Base-by-base conservation (phyloP, 1,140 invertebrate genomes). In the Protaetia brevitarsis region DNA sequence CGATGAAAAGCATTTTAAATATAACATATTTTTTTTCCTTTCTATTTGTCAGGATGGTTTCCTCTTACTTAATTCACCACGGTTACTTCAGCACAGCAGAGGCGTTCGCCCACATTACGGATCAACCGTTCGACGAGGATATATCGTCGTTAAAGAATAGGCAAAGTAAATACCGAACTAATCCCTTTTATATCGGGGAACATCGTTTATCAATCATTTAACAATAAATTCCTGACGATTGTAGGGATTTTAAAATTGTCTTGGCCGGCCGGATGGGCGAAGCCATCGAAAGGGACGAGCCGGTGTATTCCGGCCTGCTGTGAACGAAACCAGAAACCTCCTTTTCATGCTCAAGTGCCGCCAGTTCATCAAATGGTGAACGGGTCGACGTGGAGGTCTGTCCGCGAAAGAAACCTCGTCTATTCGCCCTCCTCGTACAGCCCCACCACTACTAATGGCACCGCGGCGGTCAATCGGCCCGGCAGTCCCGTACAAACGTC, bases 31-130 rank as follows among this genome's bases (percentile, higher is more conserved):
- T 37, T 37, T 3, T 1, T 5, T 37, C 1, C 10, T 6, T 3
- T 16, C 23, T 23, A 5, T 56, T 56, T 56, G 3, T 11, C 79
- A 97, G 95, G 84, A 94, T 98, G 89, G 95, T 98, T 61, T 96
- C 94, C 65, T 92, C 95, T 58, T 99, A 98, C 84, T 86, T 99
- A 74, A 93, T 98, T 68, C 96, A 98, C 82, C 95, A 98, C 81
- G 96, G 96, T 41, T 98, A 97, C 79, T 96, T 93, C 86, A 89
- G 92, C 69, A 96, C 96, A 69, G 96, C 96, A 65, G 95, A 98
- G 83, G 90, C 94, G n/a, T 98, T 98, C 82, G 91, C 93, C 71
- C 87, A 89, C 76, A 90, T 89, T 75, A 97, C 96, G 65, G 89
- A 89, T 66, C 93, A 96, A 82, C 84, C 87, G 67, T 94, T 98